A percentile compares a stretch with the other conserved stretches of the same genome.
phyloP scores from a whole-genome alignment of 2,113 vertebrate species.

The Crotalus tigris region DNA sequence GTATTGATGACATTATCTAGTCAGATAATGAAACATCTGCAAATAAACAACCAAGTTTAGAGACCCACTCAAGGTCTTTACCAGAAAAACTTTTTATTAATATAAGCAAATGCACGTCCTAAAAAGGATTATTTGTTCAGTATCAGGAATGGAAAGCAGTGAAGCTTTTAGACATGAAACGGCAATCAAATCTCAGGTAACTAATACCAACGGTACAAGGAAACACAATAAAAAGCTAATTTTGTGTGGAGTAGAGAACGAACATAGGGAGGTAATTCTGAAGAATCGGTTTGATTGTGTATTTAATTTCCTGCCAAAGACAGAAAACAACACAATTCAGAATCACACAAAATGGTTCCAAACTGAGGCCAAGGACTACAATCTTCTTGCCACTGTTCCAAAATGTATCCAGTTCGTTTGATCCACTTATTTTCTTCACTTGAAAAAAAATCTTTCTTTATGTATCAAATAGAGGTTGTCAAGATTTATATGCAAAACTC shows the following conservation, averaged over 20 bases:
- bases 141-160: neutral
- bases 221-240: neutral
- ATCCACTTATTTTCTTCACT: neutral
- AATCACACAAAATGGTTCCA: neutral
- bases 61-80: neutral
- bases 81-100: neutral
- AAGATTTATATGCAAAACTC: neutral
- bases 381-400: neutral
- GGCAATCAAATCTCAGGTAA: neutral
- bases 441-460: neutral
- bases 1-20: neutral
- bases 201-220: neutral
- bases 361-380: neutral
- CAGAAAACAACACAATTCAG: neutral
- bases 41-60: neutral
- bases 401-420: neutral
- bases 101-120: neutral
- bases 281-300: neutral
- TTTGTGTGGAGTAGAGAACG: neutral
- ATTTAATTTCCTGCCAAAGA: conserved; percentile 15
- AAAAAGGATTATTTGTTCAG: neutral
- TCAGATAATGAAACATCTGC: neutral
- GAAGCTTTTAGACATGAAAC: neutral
- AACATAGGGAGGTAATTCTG: neutral
- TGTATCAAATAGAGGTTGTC: neutral